phyloP scores from a whole-genome alignment of 2,113 vertebrate genomes.

The Pseudorasbora parva region DNA sequence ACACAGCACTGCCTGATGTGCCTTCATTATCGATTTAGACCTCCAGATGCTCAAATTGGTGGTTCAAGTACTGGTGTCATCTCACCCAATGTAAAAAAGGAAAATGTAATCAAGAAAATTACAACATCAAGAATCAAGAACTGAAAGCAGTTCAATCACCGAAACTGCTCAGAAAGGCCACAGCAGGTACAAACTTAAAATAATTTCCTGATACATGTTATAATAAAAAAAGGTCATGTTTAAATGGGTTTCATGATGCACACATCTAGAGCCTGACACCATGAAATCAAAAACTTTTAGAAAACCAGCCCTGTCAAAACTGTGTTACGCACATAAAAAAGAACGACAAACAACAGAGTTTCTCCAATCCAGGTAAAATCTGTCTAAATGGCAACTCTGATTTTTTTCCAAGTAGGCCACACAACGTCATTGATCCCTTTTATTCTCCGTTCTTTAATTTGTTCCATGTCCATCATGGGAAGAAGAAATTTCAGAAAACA shows the following conservation, averaged over 20 bases:
- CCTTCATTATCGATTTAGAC: constrained; percentile 1
- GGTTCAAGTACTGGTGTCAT: not conserved
- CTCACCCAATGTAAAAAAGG: not conserved
- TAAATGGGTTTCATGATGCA: not conserved
- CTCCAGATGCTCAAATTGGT: not conserved
- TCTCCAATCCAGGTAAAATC: not conserved
- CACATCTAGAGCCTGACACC: not conserved
- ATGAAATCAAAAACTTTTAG: not conserved
- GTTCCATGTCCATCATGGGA: constrained; percentile 26
- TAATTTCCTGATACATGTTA: not conserved
- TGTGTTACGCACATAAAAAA: not conserved
- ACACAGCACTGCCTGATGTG: not conserved
- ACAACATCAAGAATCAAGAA: no score
- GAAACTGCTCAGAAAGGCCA: not conserved
- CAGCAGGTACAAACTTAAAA: not conserved
- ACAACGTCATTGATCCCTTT: not conserved
- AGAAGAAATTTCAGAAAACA: constrained; percentile 14
- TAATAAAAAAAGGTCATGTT: not conserved
- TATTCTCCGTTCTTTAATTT: constrained; percentile 14
- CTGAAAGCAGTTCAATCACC: not conserved
- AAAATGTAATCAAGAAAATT: not conserved
- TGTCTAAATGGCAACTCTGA: constrained; percentile 18
- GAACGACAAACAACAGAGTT: not conserved
- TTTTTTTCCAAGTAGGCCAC: not conserved
- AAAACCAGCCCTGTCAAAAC: not conserved